Percentiles rank a stretch among this genome's conserved stretches.
phyloP scores from a whole-genome alignment of 2,888 invertebrate genomes.

The Chrysina gloriosa region DNA sequence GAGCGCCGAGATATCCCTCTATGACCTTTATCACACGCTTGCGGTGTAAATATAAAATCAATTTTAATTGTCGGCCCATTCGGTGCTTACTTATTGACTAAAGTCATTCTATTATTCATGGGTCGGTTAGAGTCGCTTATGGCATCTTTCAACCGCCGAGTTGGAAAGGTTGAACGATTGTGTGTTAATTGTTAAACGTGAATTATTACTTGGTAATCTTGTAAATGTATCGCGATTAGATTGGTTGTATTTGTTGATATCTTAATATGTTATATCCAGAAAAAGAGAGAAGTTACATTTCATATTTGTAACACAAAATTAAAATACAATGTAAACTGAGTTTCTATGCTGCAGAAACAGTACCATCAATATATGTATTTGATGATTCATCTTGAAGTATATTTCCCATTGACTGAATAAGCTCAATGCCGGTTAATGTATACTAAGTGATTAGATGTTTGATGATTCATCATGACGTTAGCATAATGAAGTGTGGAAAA shows the following conservation, averaged over 20 bases:
- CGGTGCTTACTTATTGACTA: slow-evolving; percentile 9
- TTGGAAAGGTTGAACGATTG: neutral
- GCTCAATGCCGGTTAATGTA: neutral
- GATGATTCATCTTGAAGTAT: slow-evolving; percentile 5
- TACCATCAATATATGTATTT: neutral
- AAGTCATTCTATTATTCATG: slow-evolving; percentile 23
- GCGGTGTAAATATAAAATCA: slow-evolving; percentile 49
- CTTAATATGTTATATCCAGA: no score
- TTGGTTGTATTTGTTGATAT: no score
- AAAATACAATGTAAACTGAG: no score
- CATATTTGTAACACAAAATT: no score
- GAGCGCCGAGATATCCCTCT: slow-evolving; percentile 21
- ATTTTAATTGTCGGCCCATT: slow-evolving; percentile 47
- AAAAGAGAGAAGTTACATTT: no score
- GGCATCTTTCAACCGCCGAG: neutral
- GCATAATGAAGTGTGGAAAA: neutral
- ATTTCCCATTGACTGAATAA: slow-evolving; percentile 14
- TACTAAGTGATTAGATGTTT: neutral
- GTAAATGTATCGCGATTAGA: no score
- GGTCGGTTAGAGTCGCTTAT: neutral
- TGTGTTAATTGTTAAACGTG: neutral
- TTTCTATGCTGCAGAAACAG: no score
- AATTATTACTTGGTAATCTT: neutral
- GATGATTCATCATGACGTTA: slow-evolving; percentile 3
- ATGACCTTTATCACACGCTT: slow-evolving; percentile 47